phyloP scores from a whole-genome alignment of 1,140 invertebrate genomes.

The Drosophila sechellia region DNA sequence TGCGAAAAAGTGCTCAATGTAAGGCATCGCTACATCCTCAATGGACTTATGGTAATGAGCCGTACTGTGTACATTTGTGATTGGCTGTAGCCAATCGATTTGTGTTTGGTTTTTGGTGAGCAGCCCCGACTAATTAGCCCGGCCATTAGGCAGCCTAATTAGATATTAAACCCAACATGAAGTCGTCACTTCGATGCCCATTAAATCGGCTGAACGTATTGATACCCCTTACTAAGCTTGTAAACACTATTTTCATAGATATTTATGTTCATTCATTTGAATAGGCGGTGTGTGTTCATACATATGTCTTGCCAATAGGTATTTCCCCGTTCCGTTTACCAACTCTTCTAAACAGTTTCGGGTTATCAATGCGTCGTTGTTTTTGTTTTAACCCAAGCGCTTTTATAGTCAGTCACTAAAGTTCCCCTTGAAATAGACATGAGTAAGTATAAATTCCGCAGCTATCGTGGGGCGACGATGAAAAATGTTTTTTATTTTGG shows the following conservation, averaged over 20 bases:
- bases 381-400: conserved; percentile 16
- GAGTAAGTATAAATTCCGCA: conserved; percentile 75
- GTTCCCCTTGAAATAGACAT: conserved; percentile 74
- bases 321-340: conserved; percentile 10
- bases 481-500: conserved; percentile 31
- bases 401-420: conserved; percentile 71
- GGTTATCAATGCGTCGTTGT: conserved; percentile 12
- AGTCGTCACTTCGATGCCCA: conserved; percentile 2
- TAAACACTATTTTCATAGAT: too few relatives aligned
- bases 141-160: conserved; percentile 67
- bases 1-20: neutral
- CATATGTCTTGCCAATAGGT: neutral
- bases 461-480: conserved; percentile 57
- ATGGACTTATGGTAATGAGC: conserved; percentile 2
- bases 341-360: conserved; percentile 13
- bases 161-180: conserved; percentile 38
- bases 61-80: conserved; percentile 34
- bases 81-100: conserved; percentile 71
- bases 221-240: neutral
- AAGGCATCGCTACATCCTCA: neutral
- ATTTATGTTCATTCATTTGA: neutral
- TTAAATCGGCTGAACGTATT: neutral
- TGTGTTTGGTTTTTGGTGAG: conserved; percentile 57
- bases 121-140: conserved; percentile 62
- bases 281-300: neutral